A percentile compares a stretch with the other conserved stretches of the same genome.
These are phyloP conservation scores for Nixonia krombeini DNA, from an alignment of 1,140 invertebrate species.

Conservation along the genomic window DNA sequence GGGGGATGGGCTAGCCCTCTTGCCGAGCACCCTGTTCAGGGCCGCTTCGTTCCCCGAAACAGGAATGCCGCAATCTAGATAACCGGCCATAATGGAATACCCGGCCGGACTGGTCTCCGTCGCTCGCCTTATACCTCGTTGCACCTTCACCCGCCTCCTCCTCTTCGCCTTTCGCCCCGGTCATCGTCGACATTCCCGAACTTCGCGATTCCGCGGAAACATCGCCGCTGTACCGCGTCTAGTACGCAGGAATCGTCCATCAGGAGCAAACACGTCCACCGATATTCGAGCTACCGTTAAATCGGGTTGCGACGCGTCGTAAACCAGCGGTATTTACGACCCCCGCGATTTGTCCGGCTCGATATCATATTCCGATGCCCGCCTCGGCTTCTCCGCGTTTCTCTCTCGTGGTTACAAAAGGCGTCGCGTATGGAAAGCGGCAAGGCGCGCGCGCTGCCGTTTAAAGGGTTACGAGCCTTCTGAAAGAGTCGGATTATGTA, in stretches of 20 bases:
- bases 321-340: neutral
- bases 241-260: no score
- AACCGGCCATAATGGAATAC: slow-evolving; percentile 68
- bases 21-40: slow-evolving; percentile 38
- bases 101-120: slow-evolving; percentile 56
- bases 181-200: no score
- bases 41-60: slow-evolving; percentile 57
- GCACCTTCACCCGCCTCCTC: slow-evolving; percentile 57
- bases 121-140: slow-evolving; percentile 60
- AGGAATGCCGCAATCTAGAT: slow-evolving; percentile 70
- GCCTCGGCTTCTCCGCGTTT: neutral
- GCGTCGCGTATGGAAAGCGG: slow-evolving; percentile 4
- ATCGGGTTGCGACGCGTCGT: neutral
- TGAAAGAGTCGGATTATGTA: slow-evolving; percentile 7
- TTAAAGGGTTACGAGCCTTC: slow-evolving; percentile 3
- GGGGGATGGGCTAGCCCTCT: slow-evolving; percentile 30
- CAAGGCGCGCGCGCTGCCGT: neutral
- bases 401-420: slow-evolving; percentile 5
- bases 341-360: neutral
- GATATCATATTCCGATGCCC: slow-evolving; percentile 5
- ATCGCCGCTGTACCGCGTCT: no score
- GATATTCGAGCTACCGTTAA: neutral
- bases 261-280: neutral
- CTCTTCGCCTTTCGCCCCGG: slow-evolving; percentile 7
- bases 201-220: no score